phyloP scores from a whole-genome alignment of 2,888 invertebrate species.

The Quadroppia sp. region DNA sequence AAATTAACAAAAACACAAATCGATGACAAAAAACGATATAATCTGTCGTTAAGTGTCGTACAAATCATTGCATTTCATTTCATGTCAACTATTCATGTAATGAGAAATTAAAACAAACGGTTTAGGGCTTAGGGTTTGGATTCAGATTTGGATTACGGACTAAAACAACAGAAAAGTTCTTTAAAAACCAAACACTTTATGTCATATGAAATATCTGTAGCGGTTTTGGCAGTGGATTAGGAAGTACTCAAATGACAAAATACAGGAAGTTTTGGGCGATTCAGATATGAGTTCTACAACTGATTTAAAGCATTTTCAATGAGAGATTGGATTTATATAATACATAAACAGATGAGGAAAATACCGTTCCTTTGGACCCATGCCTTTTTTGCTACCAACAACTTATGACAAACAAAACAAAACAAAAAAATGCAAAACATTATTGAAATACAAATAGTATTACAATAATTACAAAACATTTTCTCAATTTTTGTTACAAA shows the following conservation, averaged over 20 bases:
- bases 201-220: slow-evolving; percentile 11
- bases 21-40: slow-evolving; percentile 2
- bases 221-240: slow-evolving; percentile 36
- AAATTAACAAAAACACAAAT: slow-evolving; percentile 32
- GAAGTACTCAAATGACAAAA: slow-evolving; percentile 9
- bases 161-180: neutral
- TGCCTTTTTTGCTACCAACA: slow-evolving; percentile 2
- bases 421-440: neutral
- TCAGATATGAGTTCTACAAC: neutral
- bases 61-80: neutral
- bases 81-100: neutral
- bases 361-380: slow-evolving; percentile 12
- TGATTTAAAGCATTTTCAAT: neutral
- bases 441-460: neutral
- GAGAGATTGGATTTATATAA: neutral
- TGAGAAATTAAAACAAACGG: neutral
- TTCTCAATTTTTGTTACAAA: neutral
- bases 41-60: too few relatives aligned
- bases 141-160: neutral
- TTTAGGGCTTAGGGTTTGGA: neutral
- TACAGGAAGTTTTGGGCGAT: neutral
- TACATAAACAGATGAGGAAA: neutral
- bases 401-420: neutral
- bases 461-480: neutral
- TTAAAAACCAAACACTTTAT: slow-evolving; percentile 5